Percentiles rank a stretch among this genome's conserved stretches.
Conservation (phyloP, 1,140 invertebrate species). For the Vanessa atalanta region DNA sequence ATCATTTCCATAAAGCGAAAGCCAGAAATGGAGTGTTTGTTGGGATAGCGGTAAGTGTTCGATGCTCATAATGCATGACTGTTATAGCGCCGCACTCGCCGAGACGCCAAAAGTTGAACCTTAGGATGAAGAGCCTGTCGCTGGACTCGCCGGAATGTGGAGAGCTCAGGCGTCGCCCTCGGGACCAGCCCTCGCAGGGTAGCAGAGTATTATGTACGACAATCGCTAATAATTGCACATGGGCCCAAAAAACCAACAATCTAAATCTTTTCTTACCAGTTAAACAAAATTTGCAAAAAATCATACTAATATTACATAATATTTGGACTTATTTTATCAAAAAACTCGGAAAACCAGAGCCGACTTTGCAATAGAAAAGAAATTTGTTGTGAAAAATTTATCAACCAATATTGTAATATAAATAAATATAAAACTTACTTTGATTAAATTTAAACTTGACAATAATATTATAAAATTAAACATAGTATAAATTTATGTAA, state of each 20-base stretch:
- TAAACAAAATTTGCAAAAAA: neutral
- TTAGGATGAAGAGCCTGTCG: constrained; percentile 98
- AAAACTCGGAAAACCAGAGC: neutral
- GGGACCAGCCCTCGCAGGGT: constrained; percentile 70
- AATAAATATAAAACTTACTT: too few species aligned
- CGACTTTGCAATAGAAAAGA: constrained; percentile 10
- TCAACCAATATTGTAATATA: neutral
- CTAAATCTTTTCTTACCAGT: neutral
- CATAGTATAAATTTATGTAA: neutral
- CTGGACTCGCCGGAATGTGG: constrained; percentile 97
- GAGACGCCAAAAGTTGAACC: constrained; percentile 95
- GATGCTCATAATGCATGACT: constrained; percentile 65
- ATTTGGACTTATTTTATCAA: too few species aligned
- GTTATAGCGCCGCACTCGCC: constrained; percentile 96
- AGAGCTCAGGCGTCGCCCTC: constrained; percentile 88
- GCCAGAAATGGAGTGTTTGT: constrained; percentile 18
- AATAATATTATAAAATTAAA: neutral
- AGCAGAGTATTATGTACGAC: constrained; percentile 77
- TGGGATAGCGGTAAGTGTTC: constrained; percentile 43
- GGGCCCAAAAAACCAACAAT: constrained; percentile 62
- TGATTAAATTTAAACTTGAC: too few species aligned
- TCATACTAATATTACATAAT: too few species aligned
- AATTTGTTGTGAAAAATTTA: too few species aligned
- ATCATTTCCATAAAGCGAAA: constrained; percentile 13
- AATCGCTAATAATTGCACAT: constrained; percentile 51